These are phyloP conservation scores for Caenorhabditis plicata DNA, from an alignment of 2,888 invertebrate species.

Conservation along the genomic window DNA sequence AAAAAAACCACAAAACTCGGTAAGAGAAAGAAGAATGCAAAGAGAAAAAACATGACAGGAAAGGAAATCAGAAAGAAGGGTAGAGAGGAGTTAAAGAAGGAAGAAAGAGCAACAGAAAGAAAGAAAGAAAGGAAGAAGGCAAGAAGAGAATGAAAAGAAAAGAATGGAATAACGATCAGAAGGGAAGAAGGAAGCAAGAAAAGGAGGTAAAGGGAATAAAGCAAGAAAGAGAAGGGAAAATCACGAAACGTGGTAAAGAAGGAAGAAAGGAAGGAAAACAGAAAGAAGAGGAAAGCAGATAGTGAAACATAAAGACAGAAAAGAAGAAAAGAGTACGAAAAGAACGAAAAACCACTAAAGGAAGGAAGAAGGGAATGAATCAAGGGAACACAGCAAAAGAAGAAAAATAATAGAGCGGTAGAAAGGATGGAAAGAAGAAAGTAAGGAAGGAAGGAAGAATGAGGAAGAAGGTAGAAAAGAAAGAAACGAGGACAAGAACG, in stretches of 20 bases:
- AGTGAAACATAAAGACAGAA: conserved; percentile 2
- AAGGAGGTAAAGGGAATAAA: background rate
- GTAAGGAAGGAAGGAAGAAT: background rate
- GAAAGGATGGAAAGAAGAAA: conserved; percentile 2
- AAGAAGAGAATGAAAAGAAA: conserved; percentile 3
- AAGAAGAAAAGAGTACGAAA: conserved; percentile 2
- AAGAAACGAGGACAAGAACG: conserved; percentile 5
- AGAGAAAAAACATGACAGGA: too few species aligned
- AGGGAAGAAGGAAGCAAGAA: background rate
- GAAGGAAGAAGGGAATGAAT: conserved; percentile 3
- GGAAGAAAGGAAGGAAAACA: background rate
- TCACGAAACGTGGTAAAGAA: background rate
- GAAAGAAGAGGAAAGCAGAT: conserved; percentile 1
- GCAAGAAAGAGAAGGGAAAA: background rate
- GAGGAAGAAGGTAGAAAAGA: conserved; percentile 1
- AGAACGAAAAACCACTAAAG: conserved; percentile 4
- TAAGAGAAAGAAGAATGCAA: too few species aligned
- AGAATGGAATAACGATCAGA: background rate
- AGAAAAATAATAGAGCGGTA: background rate
- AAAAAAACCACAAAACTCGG: too few species aligned
- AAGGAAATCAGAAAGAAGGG: too few species aligned
- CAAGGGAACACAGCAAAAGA: background rate
- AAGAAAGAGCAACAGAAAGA: too few species aligned
- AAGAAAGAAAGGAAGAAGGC: too few species aligned
- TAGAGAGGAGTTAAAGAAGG: too few species aligned